phyloP scores from a whole-genome alignment of 2,888 invertebrate species.

The Conomelus anceps region DNA sequence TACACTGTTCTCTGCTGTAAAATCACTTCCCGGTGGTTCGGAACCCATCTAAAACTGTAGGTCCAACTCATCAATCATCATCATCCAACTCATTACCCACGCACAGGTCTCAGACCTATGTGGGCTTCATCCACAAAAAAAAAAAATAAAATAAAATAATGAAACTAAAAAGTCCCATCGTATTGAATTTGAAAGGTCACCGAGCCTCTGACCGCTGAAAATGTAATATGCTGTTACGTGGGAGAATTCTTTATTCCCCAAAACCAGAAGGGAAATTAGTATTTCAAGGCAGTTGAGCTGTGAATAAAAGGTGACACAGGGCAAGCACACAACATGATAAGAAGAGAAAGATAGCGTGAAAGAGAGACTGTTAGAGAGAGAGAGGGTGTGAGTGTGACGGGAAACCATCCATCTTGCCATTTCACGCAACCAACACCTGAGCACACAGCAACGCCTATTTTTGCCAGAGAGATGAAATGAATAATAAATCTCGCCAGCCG shows the following conservation, averaged over 20 bases:
- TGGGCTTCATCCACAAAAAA: no score
- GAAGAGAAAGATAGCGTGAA: neutral
- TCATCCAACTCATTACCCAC: no score
- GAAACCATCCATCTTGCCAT: neutral
- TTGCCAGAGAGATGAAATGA: neutral
- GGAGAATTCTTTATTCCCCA: neutral
- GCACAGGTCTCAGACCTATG: no score
- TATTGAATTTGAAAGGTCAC: no score
- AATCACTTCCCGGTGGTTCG: no score
- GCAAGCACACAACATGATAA: neutral
- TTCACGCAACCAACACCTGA: neutral
- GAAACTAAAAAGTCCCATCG: no score
- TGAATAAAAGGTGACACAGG: neutral
- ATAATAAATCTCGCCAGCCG: neutral
- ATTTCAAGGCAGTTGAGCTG: neutral
- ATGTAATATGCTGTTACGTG: no score
- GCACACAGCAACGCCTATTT: neutral
- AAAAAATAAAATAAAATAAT: no score
- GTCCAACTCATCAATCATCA: no score
- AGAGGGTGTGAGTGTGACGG: neutral
- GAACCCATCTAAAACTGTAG: no score
- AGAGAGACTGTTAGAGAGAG: neutral
- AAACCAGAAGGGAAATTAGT: neutral
- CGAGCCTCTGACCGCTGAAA: no score
- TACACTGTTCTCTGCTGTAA: no score